Evolutionary conservation across 2,888 invertebrate species (phyloP).

Genomic region (Netelia melanura): DNA sequence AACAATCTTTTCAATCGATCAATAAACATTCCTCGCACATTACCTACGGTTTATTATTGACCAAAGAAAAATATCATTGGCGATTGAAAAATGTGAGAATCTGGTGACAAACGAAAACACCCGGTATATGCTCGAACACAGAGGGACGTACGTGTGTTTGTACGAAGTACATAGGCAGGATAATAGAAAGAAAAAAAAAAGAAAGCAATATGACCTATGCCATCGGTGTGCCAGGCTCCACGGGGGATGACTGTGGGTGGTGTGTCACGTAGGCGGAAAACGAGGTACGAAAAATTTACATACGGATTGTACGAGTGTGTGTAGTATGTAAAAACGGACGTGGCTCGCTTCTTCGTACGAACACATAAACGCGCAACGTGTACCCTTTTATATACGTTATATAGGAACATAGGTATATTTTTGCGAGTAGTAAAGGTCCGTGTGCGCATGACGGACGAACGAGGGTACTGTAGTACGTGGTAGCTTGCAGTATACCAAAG

Average conservation of each 20-base stretch:
- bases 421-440: constrained; percentile 40
- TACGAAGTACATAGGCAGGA: neutral
- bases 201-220: constrained; percentile 50
- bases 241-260: constrained; percentile 47
- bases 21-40: too few species aligned
- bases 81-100: too few species aligned
- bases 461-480: constrained; percentile 11
- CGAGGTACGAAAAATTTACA: constrained; percentile 59
- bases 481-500: constrained; percentile 30
- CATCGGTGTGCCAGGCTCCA: constrained; percentile 22
- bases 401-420: neutral
- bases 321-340: neutral
- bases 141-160: neutral
- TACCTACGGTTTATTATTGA: too few species aligned
- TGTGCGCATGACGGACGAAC: constrained; percentile 46
- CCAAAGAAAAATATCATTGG: too few species aligned
- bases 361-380: constrained; percentile 35
- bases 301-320: constrained; percentile 50
- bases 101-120: too few species aligned
- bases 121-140: neutral
- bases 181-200: constrained; percentile 30
- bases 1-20: too few species aligned
- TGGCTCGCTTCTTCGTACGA: neutral
- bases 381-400: neutral
- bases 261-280: constrained; percentile 57